phyloP scores from a whole-genome alignment of 92 coral and sea anemone species.

The Zoanthus solanderi region DNA sequence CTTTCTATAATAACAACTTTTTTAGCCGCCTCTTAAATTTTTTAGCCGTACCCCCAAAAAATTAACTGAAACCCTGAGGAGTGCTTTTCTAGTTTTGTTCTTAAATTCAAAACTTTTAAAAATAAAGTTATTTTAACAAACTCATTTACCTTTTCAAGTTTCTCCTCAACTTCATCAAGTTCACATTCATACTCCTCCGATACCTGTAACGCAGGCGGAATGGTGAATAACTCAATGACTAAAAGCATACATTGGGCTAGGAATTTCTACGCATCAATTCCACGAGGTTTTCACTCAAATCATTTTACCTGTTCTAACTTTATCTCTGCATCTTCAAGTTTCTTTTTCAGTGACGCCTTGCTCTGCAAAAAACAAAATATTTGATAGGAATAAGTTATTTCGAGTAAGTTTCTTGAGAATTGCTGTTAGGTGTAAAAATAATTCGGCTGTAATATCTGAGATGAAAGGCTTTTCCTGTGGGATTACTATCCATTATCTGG shows the following conservation, averaged over 20 bases:
- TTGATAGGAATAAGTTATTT: neutral
- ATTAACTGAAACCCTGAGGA: too few species aligned
- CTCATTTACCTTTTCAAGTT: slow-evolving; percentile 22
- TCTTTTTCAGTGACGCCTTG: slow-evolving; percentile 34
- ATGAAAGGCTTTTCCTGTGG: too few species aligned
- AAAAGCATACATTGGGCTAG: neutral
- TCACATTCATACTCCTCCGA: slow-evolving; percentile 52
- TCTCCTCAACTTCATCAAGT: slow-evolving; percentile 43
- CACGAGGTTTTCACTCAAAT: neutral
- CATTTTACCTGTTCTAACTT: slow-evolving; percentile 39
- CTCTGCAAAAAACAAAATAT: slow-evolving; percentile 20
- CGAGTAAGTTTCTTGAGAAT: too few species aligned
- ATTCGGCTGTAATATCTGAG: too few species aligned
- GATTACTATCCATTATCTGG: too few species aligned
- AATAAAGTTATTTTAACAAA: too few species aligned
- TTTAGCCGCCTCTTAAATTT: too few species aligned
- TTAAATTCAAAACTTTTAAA: too few species aligned
- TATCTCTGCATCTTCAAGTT: slow-evolving; percentile 36
- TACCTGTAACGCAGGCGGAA: neutral
- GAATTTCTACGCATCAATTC: neutral
- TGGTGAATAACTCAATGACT: neutral
- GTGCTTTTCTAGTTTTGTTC: too few species aligned
- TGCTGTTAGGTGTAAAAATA: too few species aligned
- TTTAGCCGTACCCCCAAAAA: too few species aligned
- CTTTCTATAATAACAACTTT: too few species aligned